phyloP scores from a whole-genome alignment of 2,797 vertebrate species.

The Botia almorhae region DNA sequence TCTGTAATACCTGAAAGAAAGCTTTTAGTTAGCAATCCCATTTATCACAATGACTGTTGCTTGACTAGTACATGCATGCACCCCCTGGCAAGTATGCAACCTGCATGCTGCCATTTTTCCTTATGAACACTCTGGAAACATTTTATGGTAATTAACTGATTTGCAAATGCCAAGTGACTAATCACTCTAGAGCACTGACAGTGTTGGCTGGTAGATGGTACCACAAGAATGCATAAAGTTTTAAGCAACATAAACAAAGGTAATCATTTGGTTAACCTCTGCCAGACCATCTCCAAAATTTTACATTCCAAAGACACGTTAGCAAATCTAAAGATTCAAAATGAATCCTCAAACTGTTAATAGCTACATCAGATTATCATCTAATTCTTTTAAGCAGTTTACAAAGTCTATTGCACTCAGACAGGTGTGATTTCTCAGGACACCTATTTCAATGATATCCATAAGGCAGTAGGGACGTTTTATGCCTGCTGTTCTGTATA shows the following conservation, averaged over 20 bases:
- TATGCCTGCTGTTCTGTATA: neutral
- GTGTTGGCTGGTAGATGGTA: too few species aligned
- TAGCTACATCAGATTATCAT: too few species aligned
- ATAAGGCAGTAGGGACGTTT: neutral
- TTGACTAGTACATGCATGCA: neutral
- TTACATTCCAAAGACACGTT: too few species aligned
- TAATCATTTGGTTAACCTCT: too few species aligned
- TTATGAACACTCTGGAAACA: neutral
- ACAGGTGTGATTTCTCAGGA: constrained; percentile 5
- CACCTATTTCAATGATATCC: neutral
- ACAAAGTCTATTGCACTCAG: too few species aligned
- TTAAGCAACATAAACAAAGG: too few species aligned
- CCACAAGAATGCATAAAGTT: neutral
- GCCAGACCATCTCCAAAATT: too few species aligned
- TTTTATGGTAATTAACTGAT: neutral
- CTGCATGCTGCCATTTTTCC: neutral
- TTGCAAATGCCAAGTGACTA: too few species aligned
- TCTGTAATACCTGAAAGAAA: neutral
- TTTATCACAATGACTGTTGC: constrained; percentile 2
- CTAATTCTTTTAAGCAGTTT: too few species aligned
- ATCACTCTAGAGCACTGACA: too few species aligned
- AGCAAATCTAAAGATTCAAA: too few species aligned
- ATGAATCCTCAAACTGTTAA: too few species aligned
- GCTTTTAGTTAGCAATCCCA: neutral
- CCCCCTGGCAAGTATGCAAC: neutral